Evolutionary conservation across 2,888 invertebrate species (phyloP).

Genomic region (Ornithoptera priamus): DNA sequence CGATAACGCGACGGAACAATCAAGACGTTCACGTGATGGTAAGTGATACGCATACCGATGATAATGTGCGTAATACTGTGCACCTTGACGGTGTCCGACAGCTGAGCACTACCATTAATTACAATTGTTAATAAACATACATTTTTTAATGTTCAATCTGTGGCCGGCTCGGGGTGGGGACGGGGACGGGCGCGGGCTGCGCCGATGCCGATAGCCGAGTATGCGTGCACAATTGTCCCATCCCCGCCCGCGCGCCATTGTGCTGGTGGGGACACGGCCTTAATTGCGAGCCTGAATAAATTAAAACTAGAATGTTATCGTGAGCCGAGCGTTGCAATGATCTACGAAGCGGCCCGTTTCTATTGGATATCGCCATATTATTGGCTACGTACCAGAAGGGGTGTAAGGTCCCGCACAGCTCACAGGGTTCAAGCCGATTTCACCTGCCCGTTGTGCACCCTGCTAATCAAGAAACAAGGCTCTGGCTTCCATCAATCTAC

Average conservation of each 20-base stretch:
- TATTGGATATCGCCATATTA: constrained; percentile 18
- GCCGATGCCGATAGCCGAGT: constrained; percentile 71
- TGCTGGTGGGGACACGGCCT: constrained; percentile 70
- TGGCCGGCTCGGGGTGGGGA: constrained; percentile 33
- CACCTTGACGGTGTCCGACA: background rate
- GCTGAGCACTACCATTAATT: background rate
- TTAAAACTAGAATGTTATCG: constrained; percentile 72
- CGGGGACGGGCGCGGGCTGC: constrained; percentile 42
- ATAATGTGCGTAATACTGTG: too few species aligned
- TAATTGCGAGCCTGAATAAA: constrained; percentile 76
- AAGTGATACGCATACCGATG: too few species aligned
- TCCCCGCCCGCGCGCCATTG: constrained; percentile 66
- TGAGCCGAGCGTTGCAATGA: constrained; percentile 49
- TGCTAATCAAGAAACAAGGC: too few species aligned
- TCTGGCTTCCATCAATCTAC: too few species aligned
- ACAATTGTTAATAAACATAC: constrained; percentile 44
- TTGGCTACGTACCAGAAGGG: background rate
- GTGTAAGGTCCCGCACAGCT: too few species aligned
- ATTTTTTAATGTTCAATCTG: constrained; percentile 35
- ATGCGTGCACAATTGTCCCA: constrained; percentile 73
- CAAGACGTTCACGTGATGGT: too few species aligned
- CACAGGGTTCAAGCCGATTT: too few species aligned
- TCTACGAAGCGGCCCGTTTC: constrained; percentile 43
- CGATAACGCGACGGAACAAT: too few species aligned
- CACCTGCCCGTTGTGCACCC: too few species aligned